These are phyloP conservation scores for Acanthoscelides obtectus DNA, from an alignment of 2,888 invertebrate species.

Conservation along the genomic window DNA sequence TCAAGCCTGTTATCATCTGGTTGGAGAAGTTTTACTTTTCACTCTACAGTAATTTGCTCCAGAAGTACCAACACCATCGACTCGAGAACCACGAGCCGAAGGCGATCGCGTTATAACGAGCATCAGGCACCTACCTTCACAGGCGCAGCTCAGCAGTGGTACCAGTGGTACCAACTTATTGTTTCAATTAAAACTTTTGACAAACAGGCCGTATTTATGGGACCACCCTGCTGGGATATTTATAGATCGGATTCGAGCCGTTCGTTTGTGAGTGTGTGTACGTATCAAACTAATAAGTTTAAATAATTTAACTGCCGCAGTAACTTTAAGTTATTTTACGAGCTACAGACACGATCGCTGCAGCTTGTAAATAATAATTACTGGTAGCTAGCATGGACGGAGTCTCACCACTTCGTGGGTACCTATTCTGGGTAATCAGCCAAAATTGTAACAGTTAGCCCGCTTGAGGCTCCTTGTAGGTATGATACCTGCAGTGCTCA, in stretches of 20 bases:
- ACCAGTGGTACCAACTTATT: background rate
- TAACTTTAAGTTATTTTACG: conserved; percentile 21
- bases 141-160: too few species aligned
- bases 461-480: too few species aligned
- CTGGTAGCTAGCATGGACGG: conserved; percentile 9
- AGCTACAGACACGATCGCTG: conserved; percentile 22
- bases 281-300: conserved; percentile 24
- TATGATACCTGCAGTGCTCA: too few species aligned
- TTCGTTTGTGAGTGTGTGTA: conserved; percentile 9
- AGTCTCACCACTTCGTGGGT: too few species aligned
- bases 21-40: too few species aligned
- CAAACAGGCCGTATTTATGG: background rate
- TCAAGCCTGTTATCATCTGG: too few species aligned
- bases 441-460: too few species aligned
- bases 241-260: conserved; percentile 6
- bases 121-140: background rate
- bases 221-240: conserved; percentile 13
- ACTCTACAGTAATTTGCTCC: too few species aligned
- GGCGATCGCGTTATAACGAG: background rate
- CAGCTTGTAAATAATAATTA: conserved; percentile 23
- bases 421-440: too few species aligned
- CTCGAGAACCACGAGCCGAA: background rate
- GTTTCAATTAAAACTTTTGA: background rate
- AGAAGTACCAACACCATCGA: background rate
- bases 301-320: conserved; percentile 17